Evolutionary conservation across 2,888 invertebrate genomes (phyloP), one percentile per base, ranked within the genome.

Genomic region (Heliconius charithonia): DNA sequence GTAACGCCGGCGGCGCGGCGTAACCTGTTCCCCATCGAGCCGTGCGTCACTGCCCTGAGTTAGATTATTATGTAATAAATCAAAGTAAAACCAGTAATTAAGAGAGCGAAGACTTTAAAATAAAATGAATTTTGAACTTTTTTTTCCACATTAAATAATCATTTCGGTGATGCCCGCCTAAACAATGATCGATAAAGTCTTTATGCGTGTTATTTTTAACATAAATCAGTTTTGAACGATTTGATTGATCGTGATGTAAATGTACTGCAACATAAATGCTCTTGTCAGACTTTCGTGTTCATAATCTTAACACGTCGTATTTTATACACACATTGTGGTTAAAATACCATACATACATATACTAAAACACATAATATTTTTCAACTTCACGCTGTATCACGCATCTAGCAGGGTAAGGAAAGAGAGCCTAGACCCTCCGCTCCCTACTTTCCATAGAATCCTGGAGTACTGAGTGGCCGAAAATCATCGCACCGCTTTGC

Each of bases 81-180:
- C 94, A 95, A 94, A 92, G 93, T 93, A 91, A 51, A 92, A 91
- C 94, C 91, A 86, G 94, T 94, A 95, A 95, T 95, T 95, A 95
- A 94, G 92, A 93, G 93, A 92, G 92, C 93, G 93, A 93, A 91
- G 93, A 90, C 92, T 92, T 91, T 91, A 93, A 92, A 92, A 89
- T 85, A 92, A 92, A 93, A 91, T 89, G 91, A 91, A 45, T 92
- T 92, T 86, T 90, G 89, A 89, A 92, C 90, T 92, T 91, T 93
- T 79, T 93, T 79, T 93, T 94, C 90, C 92, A 93, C 92, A 94
- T 95, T 94, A 94, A 94, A 94, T 91, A 94, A 85, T 93, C 92
- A 94, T 94, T 94, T 85, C 86, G 86, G 83, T 85, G 86, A 84
- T 87, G 87, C 88, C 85, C 84, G 86, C 86, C 86, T 90, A 91